Base-by-base conservation (phyloP, 92 coral and sea anemone species). In the Porites divaricata region DNA sequence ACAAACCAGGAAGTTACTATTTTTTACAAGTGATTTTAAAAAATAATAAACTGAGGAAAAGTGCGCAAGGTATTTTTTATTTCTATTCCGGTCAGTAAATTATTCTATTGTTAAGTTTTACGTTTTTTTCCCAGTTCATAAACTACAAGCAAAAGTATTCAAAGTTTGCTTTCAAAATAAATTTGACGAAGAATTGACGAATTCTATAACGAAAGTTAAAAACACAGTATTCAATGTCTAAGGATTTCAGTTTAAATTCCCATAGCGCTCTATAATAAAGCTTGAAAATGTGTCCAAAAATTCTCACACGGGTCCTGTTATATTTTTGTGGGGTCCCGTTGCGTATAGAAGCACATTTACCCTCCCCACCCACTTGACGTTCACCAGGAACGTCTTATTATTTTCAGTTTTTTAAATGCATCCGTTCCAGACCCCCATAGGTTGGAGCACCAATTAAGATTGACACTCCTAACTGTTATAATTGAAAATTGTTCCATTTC, bases 311-410 rank as follows among this genome's bases (percentile, higher is more conserved):
- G 28, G 28, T 28, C 35, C 52, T 54, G 10, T 21, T 79, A 20
- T 65, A 24, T 11, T 23, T 65, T 63, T 24, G 20, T 26, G 82
- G 48, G 49, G 48, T 26, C 1, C 72, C 14, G 20, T 49, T 41
- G 67, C 19, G 10, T 22, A 22, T 49, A 17, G 3, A 26, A 16
- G 24, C n/a, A 63, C 16, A 67, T 3, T 2, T 73, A 53, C 78
- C 78, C 64, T 56, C 79, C 83, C 74, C 81, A 26, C 81, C 28
- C 1, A 26, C 28, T 26, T 26, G 28, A 26, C 52, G 66, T 79
- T 79, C 83, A 79, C 83, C 74, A 21, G 63, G 74, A 79, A 79
- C 70, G 74, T 50, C 50, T 52, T 5, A 75, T 75, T 74, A 78
- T 66, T 23, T 19, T 66, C 70, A 2, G 41, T 28, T 28, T 28